Evolutionary conservation across 2,113 vertebrate genomes (phyloP).

Genomic region (Raphicerus campestris): DNA sequence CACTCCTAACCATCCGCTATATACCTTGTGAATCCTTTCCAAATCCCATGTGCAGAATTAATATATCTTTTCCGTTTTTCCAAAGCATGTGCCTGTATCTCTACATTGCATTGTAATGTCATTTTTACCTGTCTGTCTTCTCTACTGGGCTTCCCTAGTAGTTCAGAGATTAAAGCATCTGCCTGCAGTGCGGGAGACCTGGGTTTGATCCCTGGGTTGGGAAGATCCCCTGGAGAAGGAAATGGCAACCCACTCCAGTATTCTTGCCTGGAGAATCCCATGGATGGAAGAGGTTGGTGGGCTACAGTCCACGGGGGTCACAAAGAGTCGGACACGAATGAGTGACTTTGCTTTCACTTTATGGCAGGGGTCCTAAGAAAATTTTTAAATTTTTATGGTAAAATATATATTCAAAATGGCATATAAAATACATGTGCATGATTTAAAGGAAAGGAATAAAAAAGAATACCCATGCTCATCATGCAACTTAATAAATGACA

Average conservation of each 20-base stretch:
- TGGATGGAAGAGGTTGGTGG: too few species aligned
- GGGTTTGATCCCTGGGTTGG: too few species aligned
- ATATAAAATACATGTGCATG: not conserved
- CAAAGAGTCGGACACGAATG: too few species aligned
- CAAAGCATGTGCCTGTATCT: not conserved
- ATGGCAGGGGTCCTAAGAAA: not conserved
- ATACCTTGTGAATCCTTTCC: not conserved
- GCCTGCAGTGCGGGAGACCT: too few species aligned
- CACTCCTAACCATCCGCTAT: not conserved
- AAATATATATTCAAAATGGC: not conserved
- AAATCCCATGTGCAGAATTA: not conserved
- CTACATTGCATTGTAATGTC: not conserved
- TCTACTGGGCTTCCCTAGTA: not conserved
- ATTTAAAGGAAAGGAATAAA: not conserved
- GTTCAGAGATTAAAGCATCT: too few species aligned
- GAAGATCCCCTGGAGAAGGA: too few species aligned
- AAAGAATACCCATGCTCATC: not conserved
- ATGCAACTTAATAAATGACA: not conserved
- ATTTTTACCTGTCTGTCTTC: not conserved
- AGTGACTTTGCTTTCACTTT: not conserved
- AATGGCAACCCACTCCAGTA: too few species aligned
- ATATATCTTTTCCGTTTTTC: not conserved
- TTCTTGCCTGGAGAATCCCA: too few species aligned
- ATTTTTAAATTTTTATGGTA: not conserved
- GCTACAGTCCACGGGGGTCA: too few species aligned